phyloP scores from a whole-genome alignment of 2,888 invertebrate genomes.

The Scelioninae gen. 2 region DNA sequence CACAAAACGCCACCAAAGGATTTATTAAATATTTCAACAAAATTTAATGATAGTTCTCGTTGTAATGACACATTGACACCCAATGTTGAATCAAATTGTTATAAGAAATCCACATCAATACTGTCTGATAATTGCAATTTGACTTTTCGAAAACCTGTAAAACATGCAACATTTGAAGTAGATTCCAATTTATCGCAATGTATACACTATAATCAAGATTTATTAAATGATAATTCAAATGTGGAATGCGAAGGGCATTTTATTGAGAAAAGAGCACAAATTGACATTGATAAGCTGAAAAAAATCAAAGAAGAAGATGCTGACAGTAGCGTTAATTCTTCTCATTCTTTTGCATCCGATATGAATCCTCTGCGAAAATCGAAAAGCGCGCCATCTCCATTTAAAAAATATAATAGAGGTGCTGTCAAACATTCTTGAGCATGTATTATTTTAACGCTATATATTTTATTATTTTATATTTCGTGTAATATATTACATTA shows the following conservation, averaged over 20 bases:
- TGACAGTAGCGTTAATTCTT: slow-evolving; percentile 68
- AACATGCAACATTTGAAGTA: slow-evolving; percentile 40
- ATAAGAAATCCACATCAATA: slow-evolving; percentile 11
- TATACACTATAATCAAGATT: slow-evolving; percentile 57
- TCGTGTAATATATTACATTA: neutral
- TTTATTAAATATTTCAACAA: slow-evolving; percentile 5
- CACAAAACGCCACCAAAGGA: too few species aligned
- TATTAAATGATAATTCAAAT: slow-evolving; percentile 62
- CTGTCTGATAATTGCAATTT: slow-evolving; percentile 28
- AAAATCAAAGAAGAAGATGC: slow-evolving; percentile 62
- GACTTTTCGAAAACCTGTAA: slow-evolving; percentile 19
- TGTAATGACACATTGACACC: slow-evolving; percentile 14
- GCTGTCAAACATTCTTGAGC: slow-evolving; percentile 45
- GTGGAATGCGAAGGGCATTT: slow-evolving; percentile 61
- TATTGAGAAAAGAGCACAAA: slow-evolving; percentile 57
- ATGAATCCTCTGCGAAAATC: slow-evolving; percentile 72
- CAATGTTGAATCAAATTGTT: slow-evolving; percentile 14
- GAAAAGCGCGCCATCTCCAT: slow-evolving; percentile 72
- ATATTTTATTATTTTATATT: slow-evolving; percentile 13
- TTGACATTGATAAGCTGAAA: slow-evolving; percentile 60
- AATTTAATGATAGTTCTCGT: slow-evolving; percentile 16
- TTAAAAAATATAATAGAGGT: slow-evolving; percentile 68
- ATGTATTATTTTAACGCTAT: slow-evolving; percentile 46
- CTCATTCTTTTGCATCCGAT: slow-evolving; percentile 70
- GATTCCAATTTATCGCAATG: slow-evolving; percentile 37